Evolutionary conservation across 1,140 invertebrate species (phyloP).

Genomic region (Sminthurides bifidus): DNA sequence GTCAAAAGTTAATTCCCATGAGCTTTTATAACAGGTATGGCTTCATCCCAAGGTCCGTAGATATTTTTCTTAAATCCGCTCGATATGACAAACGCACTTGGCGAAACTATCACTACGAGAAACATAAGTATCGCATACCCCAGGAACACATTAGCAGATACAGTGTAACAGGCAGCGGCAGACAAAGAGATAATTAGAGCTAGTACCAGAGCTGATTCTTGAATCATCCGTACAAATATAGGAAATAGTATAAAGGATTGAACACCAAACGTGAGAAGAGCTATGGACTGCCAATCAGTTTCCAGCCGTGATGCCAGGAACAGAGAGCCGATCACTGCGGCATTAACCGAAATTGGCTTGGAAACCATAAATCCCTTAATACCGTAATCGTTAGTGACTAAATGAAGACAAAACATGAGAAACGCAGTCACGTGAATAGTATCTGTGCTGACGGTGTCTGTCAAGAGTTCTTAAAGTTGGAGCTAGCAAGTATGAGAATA

Average conservation of each 20-base stretch:
- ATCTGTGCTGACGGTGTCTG: slow-evolving; percentile 90
- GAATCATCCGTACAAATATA: slow-evolving; percentile 50
- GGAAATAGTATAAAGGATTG: slow-evolving; percentile 81
- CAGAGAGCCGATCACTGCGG: slow-evolving; percentile 82
- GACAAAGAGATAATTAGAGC: slow-evolving; percentile 35
- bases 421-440: slow-evolving; percentile 87
- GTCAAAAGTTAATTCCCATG: not conserved
- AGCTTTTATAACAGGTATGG: slow-evolving; percentile 8
- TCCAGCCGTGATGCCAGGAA: slow-evolving; percentile 83
- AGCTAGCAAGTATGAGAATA: slow-evolving; percentile 35
- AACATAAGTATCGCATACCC: slow-evolving; percentile 7
- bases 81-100: slow-evolving; percentile 5
- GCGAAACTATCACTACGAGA: slow-evolving; percentile 2
- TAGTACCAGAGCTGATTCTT: slow-evolving; percentile 36
- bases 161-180: slow-evolving; percentile 6
- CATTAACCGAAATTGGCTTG: slow-evolving; percentile 71
- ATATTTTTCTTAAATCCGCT: slow-evolving; percentile 20
- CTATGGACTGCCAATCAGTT: slow-evolving; percentile 72
- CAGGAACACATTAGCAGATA: slow-evolving; percentile 12
- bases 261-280: slow-evolving; percentile 70
- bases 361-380: slow-evolving; percentile 64
- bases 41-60: slow-evolving; percentile 30
- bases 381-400: slow-evolving; percentile 86
- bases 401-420: slow-evolving; percentile 73
- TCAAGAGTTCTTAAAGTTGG: slow-evolving; percentile 87